Base-by-base conservation (phyloP, 2,888 invertebrate species). In the Cephus pulcher region DNA sequence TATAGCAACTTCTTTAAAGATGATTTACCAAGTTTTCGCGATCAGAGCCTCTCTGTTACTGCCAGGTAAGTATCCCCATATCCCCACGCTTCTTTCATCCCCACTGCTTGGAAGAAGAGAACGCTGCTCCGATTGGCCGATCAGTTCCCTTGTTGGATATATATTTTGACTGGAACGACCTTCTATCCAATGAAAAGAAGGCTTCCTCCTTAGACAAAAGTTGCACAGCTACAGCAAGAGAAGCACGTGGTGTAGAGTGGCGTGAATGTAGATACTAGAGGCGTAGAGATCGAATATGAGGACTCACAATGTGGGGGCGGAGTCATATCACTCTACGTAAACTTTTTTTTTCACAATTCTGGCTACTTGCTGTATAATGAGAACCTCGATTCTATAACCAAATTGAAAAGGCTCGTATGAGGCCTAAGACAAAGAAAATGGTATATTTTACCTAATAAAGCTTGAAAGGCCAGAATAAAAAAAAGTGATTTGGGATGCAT, bases 11-110 rank as follows among this genome's bases (percentile, higher is more conserved):
- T 40, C 40, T 40, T 40, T 15, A 1, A 40, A 40, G 40, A 40
- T 40, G 6, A 40, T 40, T 15, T 15, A 30, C 9, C 56, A 11
- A 83, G 83, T 85, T 83, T 84, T 86, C 87, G 81, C 88, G 86
- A 81, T 88, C 88, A 88, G 87, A 85, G 88, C 85, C 84, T 85
- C 86, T 83, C 85, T 86, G 83, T 84, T 86, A 89, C 89, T 89
- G 88, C 82, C 84, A 84, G 80, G 83, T 77, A 83, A 84, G 79
- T 78, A 79, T 85, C 86, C 88, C 87, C 89, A 88, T 87, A 88
- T 88, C 88, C 87, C 84, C 83, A 85, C 83, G 75, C 74, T 69
- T 75, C 74, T 78, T 78, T 74, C 76, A 82, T 40, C 79, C 40
- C 78, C 75, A 73, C 75, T 75, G 37, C 76, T 34, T n/a, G 4